Percentiles rank a stretch among this genome's conserved stretches.
These are phyloP conservation scores for Lithophane ornitopus DNA, from an alignment of 2,888 invertebrate species.

Conservation along the genomic window DNA sequence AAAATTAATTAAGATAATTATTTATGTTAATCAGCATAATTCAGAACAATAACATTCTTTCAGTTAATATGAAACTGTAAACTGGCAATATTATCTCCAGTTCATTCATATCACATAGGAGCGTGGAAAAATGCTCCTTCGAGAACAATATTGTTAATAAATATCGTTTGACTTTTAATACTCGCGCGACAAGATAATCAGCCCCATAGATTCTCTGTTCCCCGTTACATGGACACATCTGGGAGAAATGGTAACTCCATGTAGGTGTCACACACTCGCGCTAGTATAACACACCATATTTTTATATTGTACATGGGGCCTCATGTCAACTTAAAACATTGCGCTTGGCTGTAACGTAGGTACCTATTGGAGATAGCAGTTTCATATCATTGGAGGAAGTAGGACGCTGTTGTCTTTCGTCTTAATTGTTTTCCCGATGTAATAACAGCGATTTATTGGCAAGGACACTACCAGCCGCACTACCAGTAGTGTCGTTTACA, in stretches of 20 bases:
- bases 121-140: slow-evolving; percentile 42
- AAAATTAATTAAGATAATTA: slow-evolving; percentile 17
- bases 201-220: slow-evolving; percentile 12
- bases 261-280: neutral
- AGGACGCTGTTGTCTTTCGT: neutral
- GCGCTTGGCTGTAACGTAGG: neutral
- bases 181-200: slow-evolving; percentile 10
- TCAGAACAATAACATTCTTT: slow-evolving; percentile 21
- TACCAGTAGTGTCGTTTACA: too few species aligned
- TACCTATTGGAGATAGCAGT: neutral
- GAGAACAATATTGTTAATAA: slow-evolving; percentile 41
- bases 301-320: neutral
- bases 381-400: neutral
- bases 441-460: too few species aligned
- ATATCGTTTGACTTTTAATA: slow-evolving; percentile 38
- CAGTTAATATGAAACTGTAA: slow-evolving; percentile 29
- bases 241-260: slow-evolving; percentile 7
- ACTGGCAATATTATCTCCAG: neutral
- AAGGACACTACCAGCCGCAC: too few species aligned
- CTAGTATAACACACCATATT: neutral
- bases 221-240: slow-evolving; percentile 33
- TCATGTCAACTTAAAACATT: neutral
- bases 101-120: slow-evolving; percentile 9
- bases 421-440: neutral
- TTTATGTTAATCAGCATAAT: neutral